Evolutionary conservation across 2,113 vertebrate genomes (phyloP).

Genomic region (Lepisosteus osseus): DNA sequence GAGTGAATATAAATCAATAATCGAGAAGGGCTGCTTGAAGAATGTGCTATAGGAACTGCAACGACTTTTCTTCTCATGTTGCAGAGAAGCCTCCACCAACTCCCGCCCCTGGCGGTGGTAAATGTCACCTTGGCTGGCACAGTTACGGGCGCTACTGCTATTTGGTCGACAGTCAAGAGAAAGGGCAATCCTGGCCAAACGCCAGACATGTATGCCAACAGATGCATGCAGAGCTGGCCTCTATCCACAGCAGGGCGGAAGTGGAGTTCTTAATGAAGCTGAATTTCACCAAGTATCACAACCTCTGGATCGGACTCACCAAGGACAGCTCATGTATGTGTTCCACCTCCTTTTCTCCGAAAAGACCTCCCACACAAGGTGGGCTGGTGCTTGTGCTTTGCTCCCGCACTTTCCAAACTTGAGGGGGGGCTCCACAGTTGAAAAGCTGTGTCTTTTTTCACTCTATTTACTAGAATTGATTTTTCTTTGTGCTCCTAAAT

Average conservation of each 20-base stretch:
- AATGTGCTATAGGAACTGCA: too few species aligned
- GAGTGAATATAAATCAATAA: too few species aligned
- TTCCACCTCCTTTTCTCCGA: background rate
- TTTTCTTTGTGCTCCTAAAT: too few species aligned
- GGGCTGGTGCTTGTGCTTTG: too few species aligned
- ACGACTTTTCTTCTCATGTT: background rate
- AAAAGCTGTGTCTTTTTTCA: background rate
- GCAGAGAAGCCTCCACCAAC: slow-evolving; percentile 57
- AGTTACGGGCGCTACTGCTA: slow-evolving; percentile 61
- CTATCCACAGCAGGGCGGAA: slow-evolving; percentile 64
- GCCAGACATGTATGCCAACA: slow-evolving; percentile 48
- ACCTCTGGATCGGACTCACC: slow-evolving; percentile 69
- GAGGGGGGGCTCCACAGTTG: too few species aligned
- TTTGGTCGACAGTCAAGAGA: slow-evolving; percentile 32
- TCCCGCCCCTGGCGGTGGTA: slow-evolving; percentile 54
- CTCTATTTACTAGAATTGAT: too few species aligned
- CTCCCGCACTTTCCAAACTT: too few species aligned
- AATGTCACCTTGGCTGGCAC: slow-evolving; percentile 30
- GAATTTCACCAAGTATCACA: slow-evolving; percentile 53
- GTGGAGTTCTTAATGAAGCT: slow-evolving; percentile 58
- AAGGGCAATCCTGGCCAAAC: slow-evolving; percentile 61
- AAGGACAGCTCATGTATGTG: slow-evolving; percentile 57
- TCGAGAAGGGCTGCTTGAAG: too few species aligned
- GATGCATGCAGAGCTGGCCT: slow-evolving; percentile 41
- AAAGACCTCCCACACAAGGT: too few species aligned